Conservation (phyloP, 2,797 vertebrate species). For the Microctenopoma lineatum region DNA sequence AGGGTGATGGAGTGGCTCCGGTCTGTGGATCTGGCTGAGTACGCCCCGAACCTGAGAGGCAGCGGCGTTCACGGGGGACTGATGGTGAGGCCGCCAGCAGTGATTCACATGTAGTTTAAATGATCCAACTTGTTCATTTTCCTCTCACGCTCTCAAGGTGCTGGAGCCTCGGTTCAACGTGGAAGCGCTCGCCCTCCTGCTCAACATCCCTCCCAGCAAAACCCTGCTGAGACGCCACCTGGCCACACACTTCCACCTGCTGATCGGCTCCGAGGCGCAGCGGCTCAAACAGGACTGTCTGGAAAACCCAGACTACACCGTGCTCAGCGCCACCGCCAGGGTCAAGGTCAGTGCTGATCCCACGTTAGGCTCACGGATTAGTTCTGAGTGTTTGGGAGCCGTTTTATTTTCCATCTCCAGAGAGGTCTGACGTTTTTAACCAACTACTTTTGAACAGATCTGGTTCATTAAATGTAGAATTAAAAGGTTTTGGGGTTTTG, state of each 20-base stretch:
- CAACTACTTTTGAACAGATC: too few species aligned
- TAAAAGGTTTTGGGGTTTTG: too few species aligned
- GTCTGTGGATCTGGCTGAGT: constrained; percentile 93
- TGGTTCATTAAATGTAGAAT: too few species aligned
- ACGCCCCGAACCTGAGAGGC: constrained; percentile 94
- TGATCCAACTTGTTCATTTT: too few species aligned
- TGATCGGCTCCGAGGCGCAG: constrained; percentile 92
- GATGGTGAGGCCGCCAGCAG: constrained; percentile 83
- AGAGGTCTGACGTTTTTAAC: too few species aligned
- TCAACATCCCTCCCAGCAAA: constrained; percentile 97
- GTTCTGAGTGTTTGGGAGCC: too few species aligned
- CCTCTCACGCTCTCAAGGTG: constrained; percentile 79
- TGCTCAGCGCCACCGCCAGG: constrained; percentile 93
- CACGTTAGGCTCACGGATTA: too few species aligned
- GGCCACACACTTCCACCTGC: constrained; percentile 95
- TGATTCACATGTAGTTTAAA: too few species aligned
- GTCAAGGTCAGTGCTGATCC: constrained; percentile 77
- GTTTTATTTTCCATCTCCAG: too few species aligned
- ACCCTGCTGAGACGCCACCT: constrained; percentile 94
- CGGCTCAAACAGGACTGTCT: constrained; percentile 92
- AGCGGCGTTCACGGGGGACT: constrained; percentile 95
- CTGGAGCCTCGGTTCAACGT: constrained; percentile 96
- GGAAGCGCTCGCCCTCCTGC: constrained; percentile 94
- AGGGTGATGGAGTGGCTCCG: constrained; percentile 98
- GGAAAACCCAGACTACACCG: constrained; percentile 90